Evolutionary conservation across 92 coral and sea anemone genomes (phyloP).

Genomic region (Actinostola sp.): DNA sequence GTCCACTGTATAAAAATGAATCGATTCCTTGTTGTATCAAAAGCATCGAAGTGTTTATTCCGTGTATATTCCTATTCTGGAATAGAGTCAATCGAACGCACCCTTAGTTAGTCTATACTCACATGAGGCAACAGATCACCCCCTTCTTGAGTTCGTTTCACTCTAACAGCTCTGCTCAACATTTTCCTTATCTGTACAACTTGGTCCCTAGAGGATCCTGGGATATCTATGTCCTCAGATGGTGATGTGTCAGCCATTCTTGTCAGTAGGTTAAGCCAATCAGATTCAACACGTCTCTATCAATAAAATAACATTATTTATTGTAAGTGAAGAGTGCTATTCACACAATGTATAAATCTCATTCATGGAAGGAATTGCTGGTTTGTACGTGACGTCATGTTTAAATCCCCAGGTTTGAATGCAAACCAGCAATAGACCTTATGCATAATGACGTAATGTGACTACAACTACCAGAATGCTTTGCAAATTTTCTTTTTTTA

Average conservation of each 20-base stretch:
- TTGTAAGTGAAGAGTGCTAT: background rate
- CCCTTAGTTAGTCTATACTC: too few species aligned
- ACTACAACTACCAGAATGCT: too few species aligned
- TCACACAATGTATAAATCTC: background rate
- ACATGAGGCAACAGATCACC: slow-evolving; percentile 91
- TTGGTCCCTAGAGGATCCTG: slow-evolving; percentile 46
- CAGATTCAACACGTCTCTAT: slow-evolving; percentile 52
- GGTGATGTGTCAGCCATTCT: slow-evolving; percentile 69
- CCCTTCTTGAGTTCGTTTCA: slow-evolving; percentile 71
- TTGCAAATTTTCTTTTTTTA: too few species aligned
- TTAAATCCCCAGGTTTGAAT: too few species aligned
- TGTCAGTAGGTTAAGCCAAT: slow-evolving; percentile 69
- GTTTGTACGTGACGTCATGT: too few species aligned
- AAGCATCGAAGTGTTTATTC: background rate
- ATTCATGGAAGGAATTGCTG: background rate
- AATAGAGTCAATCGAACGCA: too few species aligned
- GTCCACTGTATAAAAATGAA: too few species aligned
- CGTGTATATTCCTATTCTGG: background rate
- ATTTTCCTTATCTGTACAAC: slow-evolving; percentile 70
- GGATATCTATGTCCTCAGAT: slow-evolving; percentile 10
- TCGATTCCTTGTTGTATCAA: background rate
- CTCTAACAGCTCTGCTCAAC: slow-evolving; percentile 76
- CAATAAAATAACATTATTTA: background rate
- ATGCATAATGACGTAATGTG: too few species aligned
- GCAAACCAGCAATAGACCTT: too few species aligned